Percentiles rank a stretch among this genome's conserved stretches.
Evolutionary conservation across 2,888 invertebrate species (phyloP).

Genomic region (Hypercompe scribonia): DNA sequence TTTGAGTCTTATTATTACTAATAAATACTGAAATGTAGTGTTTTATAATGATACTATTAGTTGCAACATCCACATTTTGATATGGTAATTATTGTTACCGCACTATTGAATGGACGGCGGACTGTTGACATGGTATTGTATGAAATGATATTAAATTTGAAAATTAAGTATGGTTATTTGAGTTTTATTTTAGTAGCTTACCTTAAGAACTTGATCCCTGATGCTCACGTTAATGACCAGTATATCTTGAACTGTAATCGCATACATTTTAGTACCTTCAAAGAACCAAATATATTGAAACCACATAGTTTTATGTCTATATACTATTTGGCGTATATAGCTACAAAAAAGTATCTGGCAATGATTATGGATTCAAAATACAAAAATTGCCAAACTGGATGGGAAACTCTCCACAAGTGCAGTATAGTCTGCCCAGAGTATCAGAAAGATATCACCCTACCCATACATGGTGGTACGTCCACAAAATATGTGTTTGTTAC

Average conservation of each 20-base stretch:
- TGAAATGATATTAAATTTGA: constrained; percentile 78
- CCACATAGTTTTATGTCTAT: too few species aligned
- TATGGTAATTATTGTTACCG: constrained; percentile 85
- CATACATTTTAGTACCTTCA: too few species aligned
- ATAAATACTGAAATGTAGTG: constrained; percentile 80
- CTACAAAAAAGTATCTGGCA: background rate
- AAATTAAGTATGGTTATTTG: constrained; percentile 57
- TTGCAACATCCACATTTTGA: constrained; percentile 82
- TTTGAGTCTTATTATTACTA: constrained; percentile 84
- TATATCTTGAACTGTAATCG: too few species aligned
- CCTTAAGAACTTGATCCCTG: background rate
- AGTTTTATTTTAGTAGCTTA: constrained; percentile 56
- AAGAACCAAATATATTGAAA: too few species aligned
- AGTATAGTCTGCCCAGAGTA: background rate
- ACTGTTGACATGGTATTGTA: constrained; percentile 76
- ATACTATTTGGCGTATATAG: background rate
- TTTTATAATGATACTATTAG: constrained; percentile 81
- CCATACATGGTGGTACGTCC: background rate
- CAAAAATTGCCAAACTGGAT: background rate
- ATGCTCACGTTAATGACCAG: too few species aligned
- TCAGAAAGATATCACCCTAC: background rate
- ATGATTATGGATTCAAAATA: background rate
- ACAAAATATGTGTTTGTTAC: background rate
- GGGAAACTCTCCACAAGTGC: background rate
- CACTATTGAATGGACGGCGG: constrained; percentile 77